These are phyloP conservation scores for Zaprionus kolodkinae DNA, from an alignment of 1,140 invertebrate species.

Conservation along the genomic window DNA sequence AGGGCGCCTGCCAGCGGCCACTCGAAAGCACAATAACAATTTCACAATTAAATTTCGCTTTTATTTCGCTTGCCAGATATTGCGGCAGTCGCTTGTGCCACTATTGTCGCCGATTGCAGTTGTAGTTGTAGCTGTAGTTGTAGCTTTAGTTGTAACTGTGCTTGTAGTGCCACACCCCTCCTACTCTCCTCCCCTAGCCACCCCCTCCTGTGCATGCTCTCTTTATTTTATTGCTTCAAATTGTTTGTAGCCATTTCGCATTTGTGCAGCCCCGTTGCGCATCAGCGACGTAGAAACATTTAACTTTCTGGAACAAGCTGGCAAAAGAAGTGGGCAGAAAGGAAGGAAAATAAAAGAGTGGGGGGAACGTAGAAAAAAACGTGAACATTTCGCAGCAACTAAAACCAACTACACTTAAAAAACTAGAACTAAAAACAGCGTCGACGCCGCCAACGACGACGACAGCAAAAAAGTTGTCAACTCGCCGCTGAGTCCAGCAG, in stretches of 20 bases:
- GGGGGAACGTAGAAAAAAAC: slow-evolving; percentile 12
- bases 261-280: slow-evolving; percentile 77
- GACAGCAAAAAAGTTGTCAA: slow-evolving; percentile 77
- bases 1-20: slow-evolving; percentile 4
- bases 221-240: slow-evolving; percentile 82
- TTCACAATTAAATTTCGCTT: slow-evolving; percentile 81
- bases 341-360: slow-evolving; percentile 4
- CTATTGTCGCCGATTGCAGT: slow-evolving; percentile 35
- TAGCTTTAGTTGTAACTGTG: slow-evolving; percentile 35
- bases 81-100: slow-evolving; percentile 42
- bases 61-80: slow-evolving; percentile 68
- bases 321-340: slow-evolving; percentile 34
- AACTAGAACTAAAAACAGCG: slow-evolving; percentile 67
- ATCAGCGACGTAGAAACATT: slow-evolving; percentile 75
- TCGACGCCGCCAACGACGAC: slow-evolving; percentile 39
- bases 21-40: slow-evolving; percentile 71
- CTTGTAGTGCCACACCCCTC: slow-evolving; percentile 27
- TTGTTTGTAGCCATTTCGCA: slow-evolving; percentile 82
- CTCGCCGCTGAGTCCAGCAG: slow-evolving; percentile 35
- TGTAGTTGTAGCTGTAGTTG: slow-evolving; percentile 21
- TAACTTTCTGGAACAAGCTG: slow-evolving; percentile 75
- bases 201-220: slow-evolving; percentile 48
- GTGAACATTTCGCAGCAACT: slow-evolving; percentile 59
- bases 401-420: slow-evolving; percentile 77
- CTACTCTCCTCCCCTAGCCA: not conserved